Evolutionary conservation across 2,113 vertebrate species (phyloP).

Genomic region (Salminus brasiliensis): DNA sequence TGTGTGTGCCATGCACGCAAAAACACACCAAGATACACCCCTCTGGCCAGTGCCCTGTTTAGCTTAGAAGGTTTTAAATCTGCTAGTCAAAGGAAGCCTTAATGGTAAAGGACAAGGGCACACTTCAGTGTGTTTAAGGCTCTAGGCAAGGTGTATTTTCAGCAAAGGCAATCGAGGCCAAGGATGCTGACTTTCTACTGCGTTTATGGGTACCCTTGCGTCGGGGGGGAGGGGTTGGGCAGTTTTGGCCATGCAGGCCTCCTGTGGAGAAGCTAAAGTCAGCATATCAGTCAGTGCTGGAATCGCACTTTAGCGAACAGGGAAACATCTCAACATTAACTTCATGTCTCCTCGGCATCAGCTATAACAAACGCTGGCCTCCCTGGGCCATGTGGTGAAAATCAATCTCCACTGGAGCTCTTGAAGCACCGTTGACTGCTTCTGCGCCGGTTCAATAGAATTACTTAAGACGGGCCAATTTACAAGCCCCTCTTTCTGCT

Average conservation of each 20-base stretch:
- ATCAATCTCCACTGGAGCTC: constrained; percentile 2
- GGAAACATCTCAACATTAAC: constrained; percentile 11
- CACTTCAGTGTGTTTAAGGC: constrained; percentile 24
- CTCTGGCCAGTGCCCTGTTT: neutral
- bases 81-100: neutral
- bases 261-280: constrained; percentile 4
- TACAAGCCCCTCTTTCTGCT: neutral
- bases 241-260: neutral
- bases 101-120: constrained; percentile 30
- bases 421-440: neutral
- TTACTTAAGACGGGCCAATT: constrained; percentile 22
- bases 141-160: constrained; percentile 14
- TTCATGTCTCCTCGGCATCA: neutral
- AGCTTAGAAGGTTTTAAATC: neutral
- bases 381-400: neutral
- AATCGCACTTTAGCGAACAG: neutral
- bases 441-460: constrained; percentile 20
- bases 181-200: constrained; percentile 8
- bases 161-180: constrained; percentile 41
- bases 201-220: neutral
- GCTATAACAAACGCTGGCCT: constrained; percentile 5
- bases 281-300: neutral
- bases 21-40: neutral
- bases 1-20: neutral
- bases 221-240: neutral